These are phyloP conservation scores for Rapana venosa DNA, from an alignment of 2,888 invertebrate species.

Conservation along the genomic window DNA sequence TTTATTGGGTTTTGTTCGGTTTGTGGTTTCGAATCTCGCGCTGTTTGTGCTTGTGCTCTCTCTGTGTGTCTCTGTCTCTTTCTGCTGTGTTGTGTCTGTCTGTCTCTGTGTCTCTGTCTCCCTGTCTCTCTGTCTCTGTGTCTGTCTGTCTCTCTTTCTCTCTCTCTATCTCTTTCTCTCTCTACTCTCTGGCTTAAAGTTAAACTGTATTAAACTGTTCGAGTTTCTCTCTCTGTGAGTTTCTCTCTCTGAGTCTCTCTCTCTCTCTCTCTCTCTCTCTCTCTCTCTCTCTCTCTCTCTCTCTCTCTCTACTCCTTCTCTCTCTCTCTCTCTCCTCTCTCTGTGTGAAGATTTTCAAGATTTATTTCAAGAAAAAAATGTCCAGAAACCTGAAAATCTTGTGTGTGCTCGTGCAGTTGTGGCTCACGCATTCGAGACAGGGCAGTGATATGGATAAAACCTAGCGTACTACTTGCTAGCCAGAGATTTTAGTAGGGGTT, in stretches of 20 bases:
- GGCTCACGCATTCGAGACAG: too few species aligned
- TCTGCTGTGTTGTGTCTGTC: neutral
- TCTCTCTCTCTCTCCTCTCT: neutral
- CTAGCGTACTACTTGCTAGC: too few species aligned
- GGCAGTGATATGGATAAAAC: too few species aligned
- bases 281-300: neutral
- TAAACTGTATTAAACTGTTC: too few species aligned
- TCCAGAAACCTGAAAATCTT: too few species aligned
- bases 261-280: neutral
- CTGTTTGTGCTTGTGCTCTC: too few species aligned
- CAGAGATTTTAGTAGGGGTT: neutral
- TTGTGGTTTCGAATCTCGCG: too few species aligned
- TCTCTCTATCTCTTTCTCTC: neutral
- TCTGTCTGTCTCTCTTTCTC: conserved; percentile 2
- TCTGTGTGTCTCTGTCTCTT: neutral
- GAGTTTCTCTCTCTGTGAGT: neutral
- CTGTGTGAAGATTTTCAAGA: too few species aligned
- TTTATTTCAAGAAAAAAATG: too few species aligned
- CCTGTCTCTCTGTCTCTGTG: neutral
- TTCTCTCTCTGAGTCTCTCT: neutral
- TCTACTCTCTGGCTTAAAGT: too few species aligned
- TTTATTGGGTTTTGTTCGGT: too few species aligned
- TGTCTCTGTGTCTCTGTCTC: neutral
- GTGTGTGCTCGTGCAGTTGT: too few species aligned
- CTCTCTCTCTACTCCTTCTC: neutral